Percentiles rank a stretch among this genome's conserved stretches.
Evolutionary conservation across 2,113 vertebrate genomes (phyloP).

Genomic region (Phrynosoma blainvillii): DNA sequence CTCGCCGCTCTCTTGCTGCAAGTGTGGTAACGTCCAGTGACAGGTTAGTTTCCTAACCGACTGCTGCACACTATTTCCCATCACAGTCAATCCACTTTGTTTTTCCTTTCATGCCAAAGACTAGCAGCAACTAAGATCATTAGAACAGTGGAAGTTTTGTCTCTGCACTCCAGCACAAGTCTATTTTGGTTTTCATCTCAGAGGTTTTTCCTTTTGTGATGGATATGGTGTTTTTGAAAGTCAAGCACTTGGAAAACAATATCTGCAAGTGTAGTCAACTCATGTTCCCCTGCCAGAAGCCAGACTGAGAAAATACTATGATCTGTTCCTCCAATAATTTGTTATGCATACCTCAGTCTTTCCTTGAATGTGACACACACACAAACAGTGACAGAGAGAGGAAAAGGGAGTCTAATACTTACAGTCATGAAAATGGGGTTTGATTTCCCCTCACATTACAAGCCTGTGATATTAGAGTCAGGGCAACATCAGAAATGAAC

Average conservation of each 20-base stretch:
- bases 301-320: constrained; percentile 35
- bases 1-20: no score
- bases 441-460: neutral
- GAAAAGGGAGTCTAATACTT: neutral
- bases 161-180: constrained; percentile 38
- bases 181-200: constrained; percentile 56
- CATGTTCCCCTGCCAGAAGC: neutral
- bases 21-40: no score
- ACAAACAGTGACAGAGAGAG: neutral
- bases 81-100: constrained; percentile 63
- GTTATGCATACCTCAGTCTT: neutral
- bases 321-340: constrained; percentile 32
- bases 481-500: neutral
- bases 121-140: constrained; percentile 58
- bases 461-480: neutral
- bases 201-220: constrained; percentile 42
- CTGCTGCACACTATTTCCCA: constrained; percentile 61
- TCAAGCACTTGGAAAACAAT: constrained; percentile 62
- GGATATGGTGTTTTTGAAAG: constrained; percentile 57
- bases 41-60: constrained; percentile 54
- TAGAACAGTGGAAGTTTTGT: constrained; percentile 64
- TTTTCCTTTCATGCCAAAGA: constrained; percentile 54
- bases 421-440: neutral
- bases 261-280: constrained; percentile 45
- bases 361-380: neutral